phyloP scores from a whole-genome alignment of 2,113 vertebrate genomes.

The Melierax canorus region DNA sequence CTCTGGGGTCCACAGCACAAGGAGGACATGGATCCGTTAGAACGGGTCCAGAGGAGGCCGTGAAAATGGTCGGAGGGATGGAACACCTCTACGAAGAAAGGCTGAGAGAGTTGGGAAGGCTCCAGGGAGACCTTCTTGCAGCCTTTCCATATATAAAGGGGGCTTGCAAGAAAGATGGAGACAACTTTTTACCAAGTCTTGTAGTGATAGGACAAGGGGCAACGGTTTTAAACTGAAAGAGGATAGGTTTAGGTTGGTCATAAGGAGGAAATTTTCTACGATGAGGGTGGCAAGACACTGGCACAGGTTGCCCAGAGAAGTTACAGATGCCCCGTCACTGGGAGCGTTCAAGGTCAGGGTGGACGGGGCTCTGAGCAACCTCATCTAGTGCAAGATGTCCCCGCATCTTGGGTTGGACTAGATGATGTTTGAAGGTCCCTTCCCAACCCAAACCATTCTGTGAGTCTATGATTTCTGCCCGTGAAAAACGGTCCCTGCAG shows the following conservation, averaged over 20 bases:
- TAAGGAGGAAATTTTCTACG: neutral
- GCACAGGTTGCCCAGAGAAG: neutral
- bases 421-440: neutral
- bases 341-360: neutral
- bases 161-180: neutral
- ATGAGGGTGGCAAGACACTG: neutral
- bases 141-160: neutral
- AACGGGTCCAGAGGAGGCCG: neutral
- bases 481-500: fast-evolving
- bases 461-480: neutral
- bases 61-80: neutral
- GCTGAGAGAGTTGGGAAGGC: neutral
- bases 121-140: neutral
- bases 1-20: neutral
- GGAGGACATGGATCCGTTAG: neutral
- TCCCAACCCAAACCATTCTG: neutral
- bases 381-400: neutral
- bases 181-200: neutral
- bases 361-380: neutral
- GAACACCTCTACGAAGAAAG: neutral
- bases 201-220: neutral
- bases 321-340: neutral
- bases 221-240: neutral
- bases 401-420: neutral
- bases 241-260: neutral